These are phyloP conservation scores for Drosophila greeni DNA, from an alignment of 2,888 invertebrate species.

Conservation along the genomic window DNA sequence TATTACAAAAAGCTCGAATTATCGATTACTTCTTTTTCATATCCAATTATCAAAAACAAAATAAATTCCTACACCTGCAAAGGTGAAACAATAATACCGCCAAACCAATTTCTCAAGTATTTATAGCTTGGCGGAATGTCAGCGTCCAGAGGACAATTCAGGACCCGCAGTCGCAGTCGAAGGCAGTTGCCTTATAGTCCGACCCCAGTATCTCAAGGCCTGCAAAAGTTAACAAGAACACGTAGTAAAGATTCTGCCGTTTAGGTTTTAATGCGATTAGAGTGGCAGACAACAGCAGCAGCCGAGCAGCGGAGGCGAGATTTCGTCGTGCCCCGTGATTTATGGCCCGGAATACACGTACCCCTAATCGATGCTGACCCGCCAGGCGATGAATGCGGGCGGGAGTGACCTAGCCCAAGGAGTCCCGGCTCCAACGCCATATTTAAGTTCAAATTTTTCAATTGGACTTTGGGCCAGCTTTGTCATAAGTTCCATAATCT, in stretches of 20 bases:
- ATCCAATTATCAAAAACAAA: not conserved
- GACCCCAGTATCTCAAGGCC: conserved; percentile 2
- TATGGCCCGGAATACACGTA: conserved; percentile 53
- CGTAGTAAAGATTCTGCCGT: conserved; percentile 67
- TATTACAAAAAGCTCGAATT: too few species aligned
- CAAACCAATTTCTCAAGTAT: conserved; percentile 31
- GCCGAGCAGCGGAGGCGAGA: conserved; percentile 22
- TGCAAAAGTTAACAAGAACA: conserved; percentile 68
- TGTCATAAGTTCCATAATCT: conserved; percentile 66
- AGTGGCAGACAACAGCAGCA: conserved; percentile 52
- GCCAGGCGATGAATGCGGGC: conserved; percentile 7
- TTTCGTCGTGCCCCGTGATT: conserved; percentile 51
- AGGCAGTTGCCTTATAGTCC: conserved; percentile 21
- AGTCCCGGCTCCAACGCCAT: conserved; percentile 34
- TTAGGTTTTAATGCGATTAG: conserved; percentile 73
- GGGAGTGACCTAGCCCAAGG: conserved; percentile 21
- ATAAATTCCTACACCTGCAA: not conserved
- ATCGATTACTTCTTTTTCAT: too few species aligned
- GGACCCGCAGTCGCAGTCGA: not conserved
- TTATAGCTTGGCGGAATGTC: conserved; percentile 30
- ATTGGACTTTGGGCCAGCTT: conserved; percentile 71
- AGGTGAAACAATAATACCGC: conserved; percentile 8
- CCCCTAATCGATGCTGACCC: conserved; percentile 53
- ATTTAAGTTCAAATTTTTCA: conserved; percentile 69
- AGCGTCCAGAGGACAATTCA: conserved; percentile 24